These are phyloP conservation scores for Sebastes hubbsi DNA, from an alignment of 2,797 vertebrate species.

Conservation along the genomic window DNA sequence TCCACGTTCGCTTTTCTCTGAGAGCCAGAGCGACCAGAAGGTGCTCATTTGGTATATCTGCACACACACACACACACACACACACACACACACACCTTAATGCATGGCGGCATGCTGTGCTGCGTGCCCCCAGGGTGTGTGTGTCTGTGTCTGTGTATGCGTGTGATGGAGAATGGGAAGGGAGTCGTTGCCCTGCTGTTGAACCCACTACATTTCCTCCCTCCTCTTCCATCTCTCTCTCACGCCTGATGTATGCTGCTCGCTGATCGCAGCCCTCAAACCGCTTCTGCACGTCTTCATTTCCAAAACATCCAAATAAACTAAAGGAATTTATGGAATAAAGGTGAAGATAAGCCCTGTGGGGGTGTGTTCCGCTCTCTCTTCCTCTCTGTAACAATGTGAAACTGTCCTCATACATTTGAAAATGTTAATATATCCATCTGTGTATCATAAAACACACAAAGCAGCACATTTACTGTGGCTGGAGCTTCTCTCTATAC, in stretches of 20 bases:
- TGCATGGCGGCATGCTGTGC: slow-evolving; percentile 58
- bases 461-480: neutral
- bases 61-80: slow-evolving; percentile 14
- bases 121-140: slow-evolving; percentile 46
- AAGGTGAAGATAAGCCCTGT: slow-evolving; percentile 1
- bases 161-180: slow-evolving; percentile 74
- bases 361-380: neutral
- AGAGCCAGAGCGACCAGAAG: slow-evolving; percentile 24
- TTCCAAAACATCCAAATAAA: slow-evolving; percentile 37
- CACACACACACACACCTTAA: slow-evolving; percentile 20
- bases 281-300: slow-evolving; percentile 8
- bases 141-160: slow-evolving; percentile 32
- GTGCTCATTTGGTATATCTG: slow-evolving; percentile 46
- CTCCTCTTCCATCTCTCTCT: slow-evolving; percentile 60
- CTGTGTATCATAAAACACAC: slow-evolving; percentile 8
- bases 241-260: slow-evolving; percentile 32
- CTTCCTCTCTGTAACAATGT: neutral
- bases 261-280: slow-evolving; percentile 20
- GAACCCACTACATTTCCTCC: slow-evolving; percentile 71
- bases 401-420: neutral
- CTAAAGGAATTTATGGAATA: slow-evolving; percentile 15
- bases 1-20: neutral
- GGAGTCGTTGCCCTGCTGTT: slow-evolving; percentile 80
- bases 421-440: neutral
- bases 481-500: neutral